Evolutionary conservation across 2,888 invertebrate species (phyloP), one percentile per base, ranked within the genome.

Genomic region (Lissocephala sabroskyi): DNA sequence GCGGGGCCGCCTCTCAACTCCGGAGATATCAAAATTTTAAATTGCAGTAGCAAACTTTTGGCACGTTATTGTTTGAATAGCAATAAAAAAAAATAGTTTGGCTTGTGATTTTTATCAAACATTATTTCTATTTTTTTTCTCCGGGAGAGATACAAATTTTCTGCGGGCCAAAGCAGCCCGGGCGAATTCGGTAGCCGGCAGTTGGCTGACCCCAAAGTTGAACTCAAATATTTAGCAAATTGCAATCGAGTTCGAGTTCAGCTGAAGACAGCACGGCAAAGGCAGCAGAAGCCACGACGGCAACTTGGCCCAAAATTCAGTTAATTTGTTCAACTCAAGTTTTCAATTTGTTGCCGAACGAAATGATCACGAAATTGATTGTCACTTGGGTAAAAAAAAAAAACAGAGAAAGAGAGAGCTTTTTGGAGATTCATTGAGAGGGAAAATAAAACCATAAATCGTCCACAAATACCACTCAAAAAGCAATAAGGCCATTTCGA

Each of bases 11-110:
- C 51, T 46, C 50, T 46, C 52, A 54, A 42, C 48, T 44, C 41
- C 56, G 42, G 60, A 68, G 75, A 76, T 70, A 73, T 70, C 70
- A 77, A 71, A 70, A 71, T 73, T 73, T n/a, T 74, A 73, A 82
- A 78, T 67, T 80, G 80, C 82, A 79, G 81, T 81, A 81, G 81
- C 82, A 65, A 78, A 65, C 70, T 81, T 81, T 81, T 80, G 76
- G 79, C 79, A 80, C 79, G 79, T 79, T 79, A 77, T 71, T 67
- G 71, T 66, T 71, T 58, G 73, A 65, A 62, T 70, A 52, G 56
- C 55, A 59, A 60, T 9, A 3, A 32, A 33, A 36, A 35, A 44
- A 29, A 33, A 33, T 52, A 50, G 43, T 55, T 59, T 49, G 48
- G 65, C 56, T 52, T 45, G 47, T 48, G 79, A 77, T 77, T 76